phyloP scores from a whole-genome alignment of 2,888 invertebrate genomes.

The Apeira syringaria region DNA sequence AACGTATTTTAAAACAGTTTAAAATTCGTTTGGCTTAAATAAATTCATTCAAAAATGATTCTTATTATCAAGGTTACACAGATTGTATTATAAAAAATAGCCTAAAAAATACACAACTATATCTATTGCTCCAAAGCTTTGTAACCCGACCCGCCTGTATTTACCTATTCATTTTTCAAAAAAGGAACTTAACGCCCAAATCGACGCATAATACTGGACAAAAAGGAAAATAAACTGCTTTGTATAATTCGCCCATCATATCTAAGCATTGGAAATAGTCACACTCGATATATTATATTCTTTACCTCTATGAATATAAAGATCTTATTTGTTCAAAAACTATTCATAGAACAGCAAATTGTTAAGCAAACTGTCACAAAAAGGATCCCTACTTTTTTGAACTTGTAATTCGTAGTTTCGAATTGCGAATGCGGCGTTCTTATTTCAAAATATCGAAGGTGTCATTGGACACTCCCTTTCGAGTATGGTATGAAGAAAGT shows the following conservation, averaged over 20 bases:
- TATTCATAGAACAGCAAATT: constrained; percentile 29
- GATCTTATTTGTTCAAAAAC: constrained; percentile 27
- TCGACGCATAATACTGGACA: constrained; percentile 77
- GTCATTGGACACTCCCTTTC: constrained; percentile 79
- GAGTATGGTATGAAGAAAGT: constrained; percentile 51
- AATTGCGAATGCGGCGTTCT: constrained; percentile 80
- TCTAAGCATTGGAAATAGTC: constrained; percentile 3
- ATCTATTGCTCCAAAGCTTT: constrained; percentile 61
- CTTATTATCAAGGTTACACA: neutral
- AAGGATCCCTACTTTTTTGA: constrained; percentile 73
- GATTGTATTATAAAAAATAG: neutral
- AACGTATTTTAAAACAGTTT: constrained; percentile 34
- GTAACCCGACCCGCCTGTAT: constrained; percentile 74
- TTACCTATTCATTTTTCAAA: constrained; percentile 82
- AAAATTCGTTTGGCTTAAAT: neutral
- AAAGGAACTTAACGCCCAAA: constrained; percentile 82
- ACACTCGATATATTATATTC: neutral
- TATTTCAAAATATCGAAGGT: constrained; percentile 83
- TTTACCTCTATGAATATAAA: constrained; percentile 27
- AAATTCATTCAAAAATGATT: neutral
- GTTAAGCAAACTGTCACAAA: constrained; percentile 56
- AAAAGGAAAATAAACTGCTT: constrained; percentile 82
- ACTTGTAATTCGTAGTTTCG: constrained; percentile 82
- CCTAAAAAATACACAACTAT: constrained; percentile 33
- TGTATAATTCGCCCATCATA: constrained; percentile 63